A percentile compares a stretch with the other conserved stretches of the same genome.
phyloP scores from a whole-genome alignment of 1,140 invertebrate species.

The Atta cephalotes region DNA sequence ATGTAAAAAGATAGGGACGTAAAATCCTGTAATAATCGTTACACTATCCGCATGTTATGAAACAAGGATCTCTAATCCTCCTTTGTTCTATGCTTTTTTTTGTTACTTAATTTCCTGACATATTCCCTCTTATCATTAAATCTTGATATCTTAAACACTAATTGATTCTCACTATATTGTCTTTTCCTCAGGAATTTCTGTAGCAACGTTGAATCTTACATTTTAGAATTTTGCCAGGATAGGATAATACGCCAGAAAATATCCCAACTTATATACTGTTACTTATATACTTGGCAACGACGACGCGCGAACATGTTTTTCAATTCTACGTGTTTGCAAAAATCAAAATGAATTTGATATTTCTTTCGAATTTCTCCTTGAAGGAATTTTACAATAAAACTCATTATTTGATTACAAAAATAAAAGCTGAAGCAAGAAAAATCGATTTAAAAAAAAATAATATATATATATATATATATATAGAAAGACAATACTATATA shows the following conservation, averaged over 20 bases:
- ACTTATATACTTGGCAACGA: constrained; percentile 17
- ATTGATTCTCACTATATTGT: not conserved
- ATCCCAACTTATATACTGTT: constrained; percentile 7
- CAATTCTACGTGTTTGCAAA: constrained; percentile 4
- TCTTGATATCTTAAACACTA: not conserved
- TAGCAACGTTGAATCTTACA: not conserved
- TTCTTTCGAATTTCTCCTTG: not conserved
- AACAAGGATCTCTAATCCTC: constrained; percentile 22
- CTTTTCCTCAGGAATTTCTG: not conserved
- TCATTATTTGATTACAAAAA: not conserved
- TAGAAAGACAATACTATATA: not conserved
- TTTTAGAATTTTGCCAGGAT: not conserved
- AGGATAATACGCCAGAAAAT: constrained; percentile 21
- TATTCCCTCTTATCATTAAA: not conserved
- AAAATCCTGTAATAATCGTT: constrained; percentile 57
- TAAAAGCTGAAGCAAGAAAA: not conserved
- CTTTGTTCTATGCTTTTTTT: not conserved
- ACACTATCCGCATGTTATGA: constrained; percentile 6
- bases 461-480: too few species aligned
- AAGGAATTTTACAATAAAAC: not conserved
- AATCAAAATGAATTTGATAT: not conserved
- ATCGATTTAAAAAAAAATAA: too few species aligned
- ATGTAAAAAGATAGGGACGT: constrained; percentile 55
- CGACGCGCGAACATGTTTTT: constrained; percentile 3
- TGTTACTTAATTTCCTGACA: constrained; percentile 3